phyloP scores from a whole-genome alignment of 2,888 invertebrate genomes.

The Rhodophaea formosa region DNA sequence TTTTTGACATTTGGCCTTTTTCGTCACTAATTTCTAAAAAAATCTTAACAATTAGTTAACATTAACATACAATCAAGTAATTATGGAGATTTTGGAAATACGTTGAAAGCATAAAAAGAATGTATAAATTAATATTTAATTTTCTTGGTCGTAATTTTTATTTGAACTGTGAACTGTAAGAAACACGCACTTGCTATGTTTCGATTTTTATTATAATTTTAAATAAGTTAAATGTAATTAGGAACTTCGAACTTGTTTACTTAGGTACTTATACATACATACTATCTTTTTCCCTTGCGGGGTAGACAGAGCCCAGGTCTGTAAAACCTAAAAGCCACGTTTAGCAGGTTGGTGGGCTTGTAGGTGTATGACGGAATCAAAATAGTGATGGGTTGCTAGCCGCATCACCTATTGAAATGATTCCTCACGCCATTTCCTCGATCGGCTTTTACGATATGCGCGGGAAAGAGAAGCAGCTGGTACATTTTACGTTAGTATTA shows the following conservation, averaged over 20 bases:
- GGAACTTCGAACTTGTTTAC: neutral
- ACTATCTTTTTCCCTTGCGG: too few relatives aligned
- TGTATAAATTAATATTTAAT: constrained; percentile 12
- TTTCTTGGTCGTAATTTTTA: neutral
- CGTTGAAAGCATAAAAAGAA: constrained; percentile 11
- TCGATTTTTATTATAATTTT: neutral
- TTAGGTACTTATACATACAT: neutral
- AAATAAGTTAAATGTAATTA: neutral
- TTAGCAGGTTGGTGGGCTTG: too few relatives aligned
- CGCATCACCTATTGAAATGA: too few relatives aligned
- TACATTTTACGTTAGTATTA: too few relatives aligned
- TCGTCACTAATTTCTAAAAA: constrained; percentile 5
- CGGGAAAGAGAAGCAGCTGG: too few relatives aligned
- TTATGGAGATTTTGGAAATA: constrained; percentile 8
- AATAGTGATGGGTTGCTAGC: too few relatives aligned
- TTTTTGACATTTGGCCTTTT: neutral
- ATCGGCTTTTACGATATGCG: too few relatives aligned
- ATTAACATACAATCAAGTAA: constrained; percentile 16
- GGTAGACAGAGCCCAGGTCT: too few relatives aligned
- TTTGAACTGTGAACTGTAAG: constrained; percentile 4
- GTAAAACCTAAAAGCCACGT: too few relatives aligned
- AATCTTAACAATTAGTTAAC: neutral
- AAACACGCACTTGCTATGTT: neutral
- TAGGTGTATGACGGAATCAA: too few relatives aligned
- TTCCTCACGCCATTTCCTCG: too few relatives aligned